Evolutionary conservation across 2,888 invertebrate species (phyloP).

Genomic region (Ophraella communa): DNA sequence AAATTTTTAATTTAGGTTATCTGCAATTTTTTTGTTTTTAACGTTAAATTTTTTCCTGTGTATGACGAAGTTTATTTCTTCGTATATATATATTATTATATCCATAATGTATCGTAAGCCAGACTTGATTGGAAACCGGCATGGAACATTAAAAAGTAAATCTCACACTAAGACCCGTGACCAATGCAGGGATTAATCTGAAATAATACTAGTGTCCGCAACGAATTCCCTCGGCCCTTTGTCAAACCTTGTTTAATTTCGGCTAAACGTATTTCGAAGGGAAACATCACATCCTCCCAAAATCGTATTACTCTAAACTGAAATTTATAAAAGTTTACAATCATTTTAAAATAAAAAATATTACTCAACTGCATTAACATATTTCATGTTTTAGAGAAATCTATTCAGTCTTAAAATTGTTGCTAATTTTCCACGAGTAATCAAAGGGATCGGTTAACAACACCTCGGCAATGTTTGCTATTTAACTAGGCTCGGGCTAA

Average conservation of each 20-base stretch:
- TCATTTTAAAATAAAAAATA: background rate
- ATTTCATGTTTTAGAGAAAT: too few relatives aligned
- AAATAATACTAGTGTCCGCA: conserved; percentile 40
- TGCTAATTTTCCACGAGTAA: too few relatives aligned
- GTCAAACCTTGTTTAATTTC: conserved; percentile 57
- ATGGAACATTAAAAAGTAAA: conserved; percentile 60
- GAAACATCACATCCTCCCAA: background rate
- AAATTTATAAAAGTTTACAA: background rate
- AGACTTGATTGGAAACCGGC: conserved; percentile 56
- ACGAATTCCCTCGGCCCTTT: conserved; percentile 35
- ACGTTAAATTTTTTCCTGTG: conserved; percentile 7
- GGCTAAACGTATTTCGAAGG: conserved; percentile 43
- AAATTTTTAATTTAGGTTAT: background rate
- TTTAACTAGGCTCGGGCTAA: conserved; percentile 28
- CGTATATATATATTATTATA: conserved; percentile 17
- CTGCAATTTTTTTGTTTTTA: too few relatives aligned
- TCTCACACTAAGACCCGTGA: conserved; percentile 58
- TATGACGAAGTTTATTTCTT: conserved; percentile 14
- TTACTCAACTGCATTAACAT: too few relatives aligned
- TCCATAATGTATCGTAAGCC: conserved; percentile 43
- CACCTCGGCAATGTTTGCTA: conserved; percentile 24
- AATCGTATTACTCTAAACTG: background rate
- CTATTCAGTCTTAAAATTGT: too few relatives aligned
- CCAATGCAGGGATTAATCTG: conserved; percentile 58
- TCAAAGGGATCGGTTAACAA: conserved; percentile 12